Evolutionary conservation across 2,113 vertebrate species (phyloP).

Genomic region (Cygnus atratus): DNA sequence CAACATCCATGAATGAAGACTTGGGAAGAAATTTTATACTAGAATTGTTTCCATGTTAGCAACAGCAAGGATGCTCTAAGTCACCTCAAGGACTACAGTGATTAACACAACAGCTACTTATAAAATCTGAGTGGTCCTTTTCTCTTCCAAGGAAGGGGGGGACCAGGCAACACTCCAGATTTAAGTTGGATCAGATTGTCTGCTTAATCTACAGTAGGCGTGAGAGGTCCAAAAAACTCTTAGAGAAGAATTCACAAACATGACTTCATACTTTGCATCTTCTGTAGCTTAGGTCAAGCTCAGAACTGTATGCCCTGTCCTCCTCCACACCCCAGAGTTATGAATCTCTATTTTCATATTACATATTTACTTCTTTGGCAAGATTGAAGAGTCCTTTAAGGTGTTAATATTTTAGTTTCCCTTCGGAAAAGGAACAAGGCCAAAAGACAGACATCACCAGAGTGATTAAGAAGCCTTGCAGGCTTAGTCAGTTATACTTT

Average conservation of each 20-base stretch:
- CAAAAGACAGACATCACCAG: neutral
- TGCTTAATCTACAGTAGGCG: neutral
- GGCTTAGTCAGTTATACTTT: neutral
- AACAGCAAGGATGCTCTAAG: neutral
- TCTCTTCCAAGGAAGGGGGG: neutral
- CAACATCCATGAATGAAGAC: neutral
- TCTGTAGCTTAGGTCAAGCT: neutral
- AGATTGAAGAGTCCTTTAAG: neutral
- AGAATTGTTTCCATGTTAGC: neutral
- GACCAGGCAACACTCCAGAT: neutral
- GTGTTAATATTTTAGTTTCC: neutral
- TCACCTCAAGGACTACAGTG: neutral
- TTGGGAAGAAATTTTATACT: neutral
- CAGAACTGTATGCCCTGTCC: neutral
- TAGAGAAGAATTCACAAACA: neutral
- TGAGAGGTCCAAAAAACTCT: neutral
- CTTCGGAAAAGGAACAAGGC: neutral
- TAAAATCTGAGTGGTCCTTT: neutral
- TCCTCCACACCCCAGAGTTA: neutral
- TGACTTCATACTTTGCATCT: neutral
- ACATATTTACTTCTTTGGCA: neutral
- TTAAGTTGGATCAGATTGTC: neutral
- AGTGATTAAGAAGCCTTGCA: neutral
- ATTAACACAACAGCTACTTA: neutral
- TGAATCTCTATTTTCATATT: neutral